These are phyloP conservation scores for Hypsibius dujardini DNA, from an alignment of 1,140 invertebrate genomes.

Conservation along the genomic window DNA sequence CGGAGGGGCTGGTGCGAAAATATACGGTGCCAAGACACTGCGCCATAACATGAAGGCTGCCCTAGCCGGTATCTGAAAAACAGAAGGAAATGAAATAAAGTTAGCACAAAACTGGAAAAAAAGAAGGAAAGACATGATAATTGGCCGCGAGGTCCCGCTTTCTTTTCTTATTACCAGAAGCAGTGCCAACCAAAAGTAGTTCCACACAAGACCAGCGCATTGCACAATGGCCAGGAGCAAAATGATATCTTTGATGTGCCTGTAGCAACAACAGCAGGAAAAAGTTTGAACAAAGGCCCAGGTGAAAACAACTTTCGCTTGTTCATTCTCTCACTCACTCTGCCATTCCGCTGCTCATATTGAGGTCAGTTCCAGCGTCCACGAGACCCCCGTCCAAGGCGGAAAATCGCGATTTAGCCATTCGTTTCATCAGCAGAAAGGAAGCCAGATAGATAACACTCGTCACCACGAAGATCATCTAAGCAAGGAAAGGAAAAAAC, in stretches of 20 bases:
- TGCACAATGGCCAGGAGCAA: slow-evolving; percentile 2
- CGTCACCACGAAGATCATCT: neutral
- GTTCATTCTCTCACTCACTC: neutral
- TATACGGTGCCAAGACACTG: neutral
- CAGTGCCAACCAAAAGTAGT: slow-evolving; percentile 2
- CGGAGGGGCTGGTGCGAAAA: slow-evolving; percentile 10
- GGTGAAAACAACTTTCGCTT: neutral
- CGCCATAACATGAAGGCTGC: neutral
- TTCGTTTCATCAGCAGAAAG: slow-evolving; percentile 8
- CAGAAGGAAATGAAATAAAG: neutral
- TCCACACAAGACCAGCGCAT: neutral
- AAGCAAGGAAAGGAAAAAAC: too few relatives aligned
- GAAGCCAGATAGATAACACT: neutral
- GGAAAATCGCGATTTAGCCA: neutral
- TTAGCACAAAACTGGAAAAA: neutral
- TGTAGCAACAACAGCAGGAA: neutral
- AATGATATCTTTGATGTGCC: slow-evolving; percentile 12
- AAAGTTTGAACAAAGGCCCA: neutral
- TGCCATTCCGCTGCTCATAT: slow-evolving; percentile 11
- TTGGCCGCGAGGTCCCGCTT: neutral
- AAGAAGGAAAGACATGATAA: neutral
- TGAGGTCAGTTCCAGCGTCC: neutral
- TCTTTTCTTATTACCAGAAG: neutral
- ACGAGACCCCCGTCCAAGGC: neutral
- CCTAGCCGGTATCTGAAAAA: slow-evolving; percentile 6